Conservation (phyloP, 2,113 vertebrate genomes). For the Urocynchramus pylzowi region DNA sequence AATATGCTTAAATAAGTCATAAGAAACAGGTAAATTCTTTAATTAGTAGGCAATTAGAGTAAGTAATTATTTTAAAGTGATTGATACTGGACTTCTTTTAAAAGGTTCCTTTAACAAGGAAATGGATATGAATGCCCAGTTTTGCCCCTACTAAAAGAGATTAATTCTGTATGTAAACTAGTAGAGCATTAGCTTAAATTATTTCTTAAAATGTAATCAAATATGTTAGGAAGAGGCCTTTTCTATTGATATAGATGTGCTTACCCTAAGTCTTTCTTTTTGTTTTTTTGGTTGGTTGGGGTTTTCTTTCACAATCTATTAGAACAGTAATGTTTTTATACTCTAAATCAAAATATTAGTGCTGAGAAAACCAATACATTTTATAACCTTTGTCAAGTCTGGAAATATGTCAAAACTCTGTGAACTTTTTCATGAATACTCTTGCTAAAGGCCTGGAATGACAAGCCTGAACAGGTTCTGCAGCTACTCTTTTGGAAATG, state of each 20-base stretch:
- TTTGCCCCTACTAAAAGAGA: neutral
- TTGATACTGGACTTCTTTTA: neutral
- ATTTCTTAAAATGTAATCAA: neutral
- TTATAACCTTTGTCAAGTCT: neutral
- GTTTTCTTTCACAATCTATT: neutral
- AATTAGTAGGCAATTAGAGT: neutral
- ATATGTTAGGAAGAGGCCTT: neutral
- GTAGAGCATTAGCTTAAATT: neutral
- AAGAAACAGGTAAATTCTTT: neutral
- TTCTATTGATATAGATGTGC: neutral
- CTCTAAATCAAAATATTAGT: neutral
- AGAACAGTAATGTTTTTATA: neutral
- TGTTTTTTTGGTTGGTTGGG: accelerated
- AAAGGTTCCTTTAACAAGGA: neutral
- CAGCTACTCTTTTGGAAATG: neutral
- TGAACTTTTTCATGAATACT: neutral
- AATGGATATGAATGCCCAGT: neutral
- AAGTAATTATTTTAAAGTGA: neutral
- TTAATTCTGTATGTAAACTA: neutral
- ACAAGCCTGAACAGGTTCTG: neutral
- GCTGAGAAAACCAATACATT: neutral
- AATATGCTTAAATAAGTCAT: neutral
- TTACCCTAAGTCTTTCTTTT: neutral
- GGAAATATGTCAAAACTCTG: neutral
- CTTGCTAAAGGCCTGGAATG: neutral